Evolutionary conservation across 2,888 invertebrate genomes (phyloP).

Genomic region (Perizoma flavofasciatum): DNA sequence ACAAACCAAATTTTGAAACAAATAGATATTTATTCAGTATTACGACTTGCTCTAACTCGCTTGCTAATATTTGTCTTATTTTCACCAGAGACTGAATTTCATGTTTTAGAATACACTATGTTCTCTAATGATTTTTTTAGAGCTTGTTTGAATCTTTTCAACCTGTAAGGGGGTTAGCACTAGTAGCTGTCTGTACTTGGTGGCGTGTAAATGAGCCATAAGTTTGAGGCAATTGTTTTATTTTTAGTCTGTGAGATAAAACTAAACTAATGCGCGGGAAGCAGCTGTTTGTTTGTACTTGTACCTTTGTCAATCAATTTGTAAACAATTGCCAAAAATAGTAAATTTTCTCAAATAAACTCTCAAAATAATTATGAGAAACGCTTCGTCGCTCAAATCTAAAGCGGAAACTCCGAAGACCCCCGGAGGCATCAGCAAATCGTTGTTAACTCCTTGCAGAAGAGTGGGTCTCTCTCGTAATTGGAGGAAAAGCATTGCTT

Average conservation of each 20-base stretch:
- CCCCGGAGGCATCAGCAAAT: constrained; percentile 79
- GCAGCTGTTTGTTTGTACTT: constrained; percentile 8
- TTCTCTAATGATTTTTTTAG: too few species aligned
- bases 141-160: too few species aligned
- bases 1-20: too few species aligned
- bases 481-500: constrained; percentile 64
- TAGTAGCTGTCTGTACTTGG: too few species aligned
- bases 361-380: constrained; percentile 47
- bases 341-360: too few species aligned
- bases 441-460: constrained; percentile 79
- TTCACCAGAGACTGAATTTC: too few species aligned
- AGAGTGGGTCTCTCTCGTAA: constrained; percentile 80
- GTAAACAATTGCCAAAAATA: constrained; percentile 2
- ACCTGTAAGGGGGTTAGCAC: too few species aligned
- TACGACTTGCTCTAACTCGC: too few species aligned
- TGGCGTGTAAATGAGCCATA: too few species aligned
- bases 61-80: too few species aligned
- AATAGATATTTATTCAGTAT: too few species aligned
- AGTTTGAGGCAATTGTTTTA: not conserved
- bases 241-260: not conserved
- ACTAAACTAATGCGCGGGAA: constrained; percentile 4
- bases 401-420: constrained; percentile 70
- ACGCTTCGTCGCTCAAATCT: constrained; percentile 53
- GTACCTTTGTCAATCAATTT: not conserved
- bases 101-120: too few species aligned